These are phyloP conservation scores for Ellobius talpinus DNA, from an alignment of 2,113 vertebrate genomes.

Conservation along the genomic window DNA sequence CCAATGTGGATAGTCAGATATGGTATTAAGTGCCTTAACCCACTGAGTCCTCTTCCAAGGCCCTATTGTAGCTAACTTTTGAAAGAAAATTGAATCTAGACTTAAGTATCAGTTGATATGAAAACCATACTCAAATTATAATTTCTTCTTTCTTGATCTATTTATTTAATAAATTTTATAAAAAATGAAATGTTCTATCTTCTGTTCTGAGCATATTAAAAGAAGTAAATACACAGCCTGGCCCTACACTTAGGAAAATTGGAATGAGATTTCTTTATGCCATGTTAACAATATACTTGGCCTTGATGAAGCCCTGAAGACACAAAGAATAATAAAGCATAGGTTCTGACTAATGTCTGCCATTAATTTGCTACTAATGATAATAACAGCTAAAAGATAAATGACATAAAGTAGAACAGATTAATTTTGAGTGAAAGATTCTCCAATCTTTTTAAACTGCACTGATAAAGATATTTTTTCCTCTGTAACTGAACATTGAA, in stretches of 20 bases:
- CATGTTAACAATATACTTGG: not conserved
- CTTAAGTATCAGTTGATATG: constrained; percentile 52
- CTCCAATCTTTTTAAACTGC: not conserved
- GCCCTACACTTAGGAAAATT: not conserved
- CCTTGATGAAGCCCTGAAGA: not conserved
- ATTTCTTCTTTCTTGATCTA: constrained; percentile 53
- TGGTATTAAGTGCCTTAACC: not conserved
- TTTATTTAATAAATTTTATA: constrained; percentile 60
- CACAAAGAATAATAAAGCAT: not conserved
- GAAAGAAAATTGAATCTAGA: not conserved
- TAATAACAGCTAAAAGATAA: not conserved
- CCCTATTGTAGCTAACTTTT: constrained; percentile 25
- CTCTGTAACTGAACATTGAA: not conserved
- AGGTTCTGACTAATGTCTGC: not conserved
- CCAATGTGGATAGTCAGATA: not conserved
- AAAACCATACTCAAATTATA: constrained; percentile 51
- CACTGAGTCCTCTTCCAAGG: not conserved
- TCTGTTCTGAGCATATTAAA: not conserved
- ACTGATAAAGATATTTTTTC: not conserved
- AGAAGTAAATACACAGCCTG: not conserved
- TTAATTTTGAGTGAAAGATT: not conserved
- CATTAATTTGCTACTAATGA: not conserved
- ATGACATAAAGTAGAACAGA: not conserved
- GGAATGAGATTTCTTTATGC: not conserved
- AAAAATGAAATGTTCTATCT: constrained; percentile 21